Conservation (phyloP, 2,888 invertebrate genomes). For the Torymus tubicola region DNA sequence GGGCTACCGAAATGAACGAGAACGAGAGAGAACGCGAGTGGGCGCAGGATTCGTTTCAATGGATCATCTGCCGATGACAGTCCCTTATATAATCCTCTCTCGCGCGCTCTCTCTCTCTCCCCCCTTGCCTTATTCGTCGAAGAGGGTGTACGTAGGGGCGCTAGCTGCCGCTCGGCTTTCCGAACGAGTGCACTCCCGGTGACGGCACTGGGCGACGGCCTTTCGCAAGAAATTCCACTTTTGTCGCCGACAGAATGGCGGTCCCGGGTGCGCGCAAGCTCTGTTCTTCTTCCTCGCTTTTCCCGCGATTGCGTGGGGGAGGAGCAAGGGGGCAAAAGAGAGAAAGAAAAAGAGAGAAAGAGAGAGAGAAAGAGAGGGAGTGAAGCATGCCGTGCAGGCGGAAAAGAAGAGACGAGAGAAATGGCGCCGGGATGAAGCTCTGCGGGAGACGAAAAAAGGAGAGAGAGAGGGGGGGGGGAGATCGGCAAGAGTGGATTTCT, state of each 20-base stretch:
- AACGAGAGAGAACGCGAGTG: background rate
- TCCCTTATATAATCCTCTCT: constrained; percentile 41
- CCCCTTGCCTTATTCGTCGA: background rate
- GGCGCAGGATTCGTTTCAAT: constrained; percentile 64
- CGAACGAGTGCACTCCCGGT: constrained; percentile 61
- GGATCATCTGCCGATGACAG: constrained; percentile 70
- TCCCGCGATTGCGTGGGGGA: constrained; percentile 44
- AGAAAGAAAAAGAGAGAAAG: constrained; percentile 11
- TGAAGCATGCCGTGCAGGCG: background rate
- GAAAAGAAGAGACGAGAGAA: constrained; percentile 9
- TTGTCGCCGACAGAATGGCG: constrained; percentile 66
- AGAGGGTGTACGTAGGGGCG: too few species aligned
- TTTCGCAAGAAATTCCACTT: constrained; percentile 66
- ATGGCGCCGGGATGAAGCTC: constrained; percentile 24
- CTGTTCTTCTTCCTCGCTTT: constrained; percentile 34
- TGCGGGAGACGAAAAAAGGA: background rate
- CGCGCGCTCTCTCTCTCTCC: constrained; percentile 5
- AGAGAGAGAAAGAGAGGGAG: background rate
- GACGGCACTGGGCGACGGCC: constrained; percentile 13
- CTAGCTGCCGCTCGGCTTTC: constrained; percentile 47
- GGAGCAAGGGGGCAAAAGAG: constrained; percentile 1
- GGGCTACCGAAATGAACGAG: background rate
- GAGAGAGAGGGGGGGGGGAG: constrained; percentile 7
- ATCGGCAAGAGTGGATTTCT: constrained; percentile 18
- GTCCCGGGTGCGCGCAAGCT: constrained; percentile 6